These are phyloP conservation scores for Oxystoma pomonae DNA, from an alignment of 2,888 invertebrate species.

Conservation along the genomic window DNA sequence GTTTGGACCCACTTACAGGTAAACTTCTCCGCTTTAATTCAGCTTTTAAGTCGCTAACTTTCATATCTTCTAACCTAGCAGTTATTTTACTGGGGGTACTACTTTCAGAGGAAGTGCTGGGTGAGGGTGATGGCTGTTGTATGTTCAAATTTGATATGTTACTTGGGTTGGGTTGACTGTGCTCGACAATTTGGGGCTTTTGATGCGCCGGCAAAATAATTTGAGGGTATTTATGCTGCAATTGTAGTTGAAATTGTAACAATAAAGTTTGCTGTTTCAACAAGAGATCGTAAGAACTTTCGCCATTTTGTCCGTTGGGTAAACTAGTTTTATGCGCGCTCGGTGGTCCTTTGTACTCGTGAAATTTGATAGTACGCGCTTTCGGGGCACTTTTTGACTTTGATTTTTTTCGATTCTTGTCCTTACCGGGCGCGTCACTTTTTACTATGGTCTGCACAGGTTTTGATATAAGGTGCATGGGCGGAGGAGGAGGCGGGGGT, in stretches of 20 bases:
- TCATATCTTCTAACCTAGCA: constrained; percentile 88
- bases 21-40: constrained; percentile 91
- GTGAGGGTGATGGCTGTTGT: constrained; percentile 45
- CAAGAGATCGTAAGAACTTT: constrained; percentile 87
- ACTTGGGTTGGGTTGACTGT: constrained; percentile 19
- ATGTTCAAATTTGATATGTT: constrained; percentile 26
- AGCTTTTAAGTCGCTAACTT: constrained; percentile 90
- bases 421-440: constrained; percentile 63
- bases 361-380: constrained; percentile 90
- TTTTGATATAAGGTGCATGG: constrained; percentile 50
- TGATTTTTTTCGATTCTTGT: constrained; percentile 76
- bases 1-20: constrained; percentile 94
- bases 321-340: constrained; percentile 69
- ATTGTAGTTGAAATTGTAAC: constrained; percentile 80
- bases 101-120: constrained; percentile 45
- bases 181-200: constrained; percentile 39
- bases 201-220: constrained; percentile 74
- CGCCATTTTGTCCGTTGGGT: constrained; percentile 51
- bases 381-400: constrained; percentile 79
- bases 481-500: constrained; percentile 51
- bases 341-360: constrained; percentile 93
- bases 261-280: constrained; percentile 93
- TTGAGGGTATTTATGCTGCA: constrained; percentile 79
- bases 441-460: constrained; percentile 40
- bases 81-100: constrained; percentile 45